Conservation (phyloP, 2,888 invertebrate species). For the Netelia virgata region DNA sequence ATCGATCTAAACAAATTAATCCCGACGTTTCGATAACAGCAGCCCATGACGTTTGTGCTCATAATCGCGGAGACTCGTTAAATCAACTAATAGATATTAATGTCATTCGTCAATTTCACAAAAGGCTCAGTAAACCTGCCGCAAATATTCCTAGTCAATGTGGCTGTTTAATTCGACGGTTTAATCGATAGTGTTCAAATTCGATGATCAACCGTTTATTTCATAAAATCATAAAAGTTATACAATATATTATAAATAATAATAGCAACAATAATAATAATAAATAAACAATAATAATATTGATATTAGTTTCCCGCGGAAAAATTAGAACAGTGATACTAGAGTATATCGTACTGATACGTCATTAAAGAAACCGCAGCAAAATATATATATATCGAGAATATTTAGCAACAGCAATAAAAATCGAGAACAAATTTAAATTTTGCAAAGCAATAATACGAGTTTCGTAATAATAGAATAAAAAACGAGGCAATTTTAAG, state of each 20-base stretch:
- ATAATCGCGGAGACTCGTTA: constrained; percentile 50
- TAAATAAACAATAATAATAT: constrained; percentile 28
- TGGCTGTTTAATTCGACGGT: constrained; percentile 77
- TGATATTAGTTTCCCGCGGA: constrained; percentile 37
- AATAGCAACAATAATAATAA: constrained; percentile 1
- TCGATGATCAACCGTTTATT: constrained; percentile 70
- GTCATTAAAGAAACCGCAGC: neutral
- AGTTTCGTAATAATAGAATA: constrained; percentile 25
- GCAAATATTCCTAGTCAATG: constrained; percentile 71
- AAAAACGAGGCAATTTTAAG: constrained; percentile 3
- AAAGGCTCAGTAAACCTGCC: constrained; percentile 70
- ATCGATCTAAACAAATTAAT: constrained; percentile 46
- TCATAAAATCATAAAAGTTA: constrained; percentile 58
- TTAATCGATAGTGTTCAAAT: constrained; percentile 80
- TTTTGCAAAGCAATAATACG: constrained; percentile 71
- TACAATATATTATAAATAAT: constrained; percentile 34
- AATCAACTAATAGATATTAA: constrained; percentile 60
- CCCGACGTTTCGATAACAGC: constrained; percentile 48
- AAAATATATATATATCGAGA: constrained; percentile 1
- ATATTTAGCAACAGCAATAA: constrained; percentile 40
- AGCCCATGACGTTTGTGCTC: constrained; percentile 48
- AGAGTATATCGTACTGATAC: constrained; percentile 54
- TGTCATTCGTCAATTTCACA: constrained; percentile 72
- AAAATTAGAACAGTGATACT: constrained; percentile 65
- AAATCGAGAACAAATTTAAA: constrained; percentile 9